Percentiles rank a stretch among this genome's conserved stretches.
These are phyloP conservation scores for Hydropotes inermis DNA, from an alignment of 2,113 vertebrate genomes.

Conservation along the genomic window DNA sequence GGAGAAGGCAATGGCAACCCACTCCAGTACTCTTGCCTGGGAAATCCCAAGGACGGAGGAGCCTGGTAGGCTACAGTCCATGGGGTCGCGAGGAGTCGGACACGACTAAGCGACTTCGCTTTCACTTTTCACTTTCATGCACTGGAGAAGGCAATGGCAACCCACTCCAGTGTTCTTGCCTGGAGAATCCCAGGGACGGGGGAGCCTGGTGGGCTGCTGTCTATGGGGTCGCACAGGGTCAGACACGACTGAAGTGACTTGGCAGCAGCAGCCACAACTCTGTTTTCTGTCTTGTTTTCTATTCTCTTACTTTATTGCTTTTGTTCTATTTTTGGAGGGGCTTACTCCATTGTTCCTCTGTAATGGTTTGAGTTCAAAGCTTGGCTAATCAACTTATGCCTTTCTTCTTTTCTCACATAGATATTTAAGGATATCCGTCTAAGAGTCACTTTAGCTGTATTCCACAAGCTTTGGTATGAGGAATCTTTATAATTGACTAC, in stretches of 20 bases:
- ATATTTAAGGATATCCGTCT: background rate
- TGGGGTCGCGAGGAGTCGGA: background rate
- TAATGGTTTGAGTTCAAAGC: background rate
- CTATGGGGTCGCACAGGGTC: background rate
- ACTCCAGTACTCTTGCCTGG: background rate
- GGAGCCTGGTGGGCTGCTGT: background rate
- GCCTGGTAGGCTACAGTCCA: background rate
- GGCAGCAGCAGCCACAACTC: background rate
- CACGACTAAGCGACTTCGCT: background rate
- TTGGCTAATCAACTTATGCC: background rate
- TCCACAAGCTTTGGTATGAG: background rate
- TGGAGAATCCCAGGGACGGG: background rate
- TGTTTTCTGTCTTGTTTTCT: background rate
- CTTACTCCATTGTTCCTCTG: background rate
- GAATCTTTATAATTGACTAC: background rate
- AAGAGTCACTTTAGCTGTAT: background rate
- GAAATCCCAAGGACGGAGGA: background rate
- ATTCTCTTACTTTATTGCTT: background rate
- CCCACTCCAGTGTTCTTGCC: background rate
- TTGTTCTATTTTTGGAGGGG: background rate
- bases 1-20: too few species aligned
- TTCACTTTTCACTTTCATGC: background rate
- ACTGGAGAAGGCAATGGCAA: background rate
- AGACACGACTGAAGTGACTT: rapidly evolving
- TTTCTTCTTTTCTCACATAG: conserved; percentile 12